Evolutionary conservation across 37 sponge, comb jelly and placozoan genomes (phyloP).

Genomic region (Eunapius fragilis): DNA sequence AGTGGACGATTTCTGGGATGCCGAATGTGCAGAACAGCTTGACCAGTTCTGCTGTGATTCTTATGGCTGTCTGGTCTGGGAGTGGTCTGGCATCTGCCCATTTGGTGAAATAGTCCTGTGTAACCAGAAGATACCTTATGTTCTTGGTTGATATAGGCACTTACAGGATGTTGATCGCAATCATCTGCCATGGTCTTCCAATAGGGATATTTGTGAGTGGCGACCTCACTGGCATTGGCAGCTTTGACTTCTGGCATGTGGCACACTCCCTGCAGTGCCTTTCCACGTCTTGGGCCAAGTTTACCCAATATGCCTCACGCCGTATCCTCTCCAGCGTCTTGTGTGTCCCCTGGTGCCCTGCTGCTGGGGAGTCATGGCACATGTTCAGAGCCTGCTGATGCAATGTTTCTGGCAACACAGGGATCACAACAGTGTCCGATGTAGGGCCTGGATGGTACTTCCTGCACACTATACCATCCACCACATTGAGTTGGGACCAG

Average conservation of each 20-base stretch:
- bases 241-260: conserved; percentile 39
- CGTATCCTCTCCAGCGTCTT: conserved; percentile 53
- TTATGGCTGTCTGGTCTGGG: conserved; percentile 29
- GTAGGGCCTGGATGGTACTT: conserved; percentile 26
- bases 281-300: conserved; percentile 41
- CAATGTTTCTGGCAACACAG: conserved; percentile 15
- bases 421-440: conserved; percentile 3
- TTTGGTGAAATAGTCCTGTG: conserved; percentile 64
- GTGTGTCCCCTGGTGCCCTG: conserved; percentile 64
- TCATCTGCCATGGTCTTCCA: conserved; percentile 41
- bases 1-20: conserved; percentile 46
- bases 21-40: conserved; percentile 21
- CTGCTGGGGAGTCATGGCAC: conserved; percentile 18
- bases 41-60: conserved; percentile 23
- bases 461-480: conserved; percentile 50
- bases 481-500: conserved; percentile 39
- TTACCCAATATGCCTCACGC: conserved; percentile 49
- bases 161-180: conserved; percentile 47
- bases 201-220: conserved; percentile 30
- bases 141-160: conserved; percentile 23
- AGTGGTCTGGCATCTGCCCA: conserved; percentile 53
- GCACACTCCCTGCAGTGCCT: conserved; percentile 41
- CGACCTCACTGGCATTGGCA: neutral
- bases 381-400: conserved; percentile 7
- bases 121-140: conserved; percentile 9